Evolutionary conservation across 2,888 invertebrate species (phyloP).

Genomic region (Heterodera filipjevi): DNA sequence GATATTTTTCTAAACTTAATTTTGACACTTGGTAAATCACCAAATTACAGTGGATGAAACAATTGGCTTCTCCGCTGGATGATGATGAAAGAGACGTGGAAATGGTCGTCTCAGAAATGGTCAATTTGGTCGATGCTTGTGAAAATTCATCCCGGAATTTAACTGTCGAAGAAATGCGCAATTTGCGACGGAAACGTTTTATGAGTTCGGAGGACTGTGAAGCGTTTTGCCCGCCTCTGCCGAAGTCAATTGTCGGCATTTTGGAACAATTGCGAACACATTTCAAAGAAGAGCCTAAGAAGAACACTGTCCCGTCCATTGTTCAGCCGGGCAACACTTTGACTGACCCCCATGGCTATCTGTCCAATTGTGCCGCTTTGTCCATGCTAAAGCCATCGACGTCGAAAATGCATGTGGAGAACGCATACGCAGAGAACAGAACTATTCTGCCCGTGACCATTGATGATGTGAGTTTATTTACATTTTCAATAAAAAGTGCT

Average conservation of each 20-base stretch:
- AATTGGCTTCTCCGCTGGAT: background rate
- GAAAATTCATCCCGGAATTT: no score
- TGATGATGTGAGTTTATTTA: conserved; percentile 19
- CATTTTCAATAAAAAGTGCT: no score
- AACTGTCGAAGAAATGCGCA: background rate
- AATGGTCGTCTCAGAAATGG: conserved; percentile 13
- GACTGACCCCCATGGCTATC: conserved; percentile 18
- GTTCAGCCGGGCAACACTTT: background rate
- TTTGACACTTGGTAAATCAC: background rate
- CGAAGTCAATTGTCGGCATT: conserved; percentile 7
- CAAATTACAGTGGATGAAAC: conserved; percentile 4
- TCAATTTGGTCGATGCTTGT: conserved; percentile 2
- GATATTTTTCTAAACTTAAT: no score
- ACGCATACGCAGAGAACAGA: background rate
- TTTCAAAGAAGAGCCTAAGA: background rate
- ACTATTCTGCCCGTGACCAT: conserved; percentile 5
- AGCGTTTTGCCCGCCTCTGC: background rate
- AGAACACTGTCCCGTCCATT: background rate
- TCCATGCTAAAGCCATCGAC: no score
- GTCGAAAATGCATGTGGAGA: no score
- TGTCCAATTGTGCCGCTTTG: background rate
- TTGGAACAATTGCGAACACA: background rate
- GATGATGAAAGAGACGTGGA: conserved; percentile 2
- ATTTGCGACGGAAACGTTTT: background rate
- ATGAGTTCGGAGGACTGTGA: background rate